phyloP scores from a whole-genome alignment of 2,888 invertebrate genomes.

The Cosmia trapezina region DNA sequence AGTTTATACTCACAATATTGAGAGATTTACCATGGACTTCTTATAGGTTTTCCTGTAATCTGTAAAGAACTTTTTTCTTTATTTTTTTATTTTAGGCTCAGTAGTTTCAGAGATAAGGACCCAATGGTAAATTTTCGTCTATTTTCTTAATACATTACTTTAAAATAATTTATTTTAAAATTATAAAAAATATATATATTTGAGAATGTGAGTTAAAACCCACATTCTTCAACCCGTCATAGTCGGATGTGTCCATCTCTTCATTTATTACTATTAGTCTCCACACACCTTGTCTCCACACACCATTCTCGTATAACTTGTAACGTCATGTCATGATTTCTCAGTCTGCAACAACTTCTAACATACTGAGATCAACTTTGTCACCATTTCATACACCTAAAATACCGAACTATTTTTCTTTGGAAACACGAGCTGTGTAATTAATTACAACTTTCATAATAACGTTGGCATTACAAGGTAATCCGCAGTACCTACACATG shows the following conservation, averaged over 20 bases:
- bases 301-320: neutral
- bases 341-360: neutral
- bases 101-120: no score
- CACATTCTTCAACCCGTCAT: no score
- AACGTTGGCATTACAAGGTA: constrained; percentile 37
- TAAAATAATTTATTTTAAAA: no score
- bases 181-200: no score
- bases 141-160: no score
- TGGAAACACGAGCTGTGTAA: constrained; percentile 20
- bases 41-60: no score
- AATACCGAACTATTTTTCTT: constrained; percentile 11
- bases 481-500: constrained; percentile 34
- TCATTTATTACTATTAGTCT: neutral
- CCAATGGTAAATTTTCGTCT: no score
- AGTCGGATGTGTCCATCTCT: neutral
- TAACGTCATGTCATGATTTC: neutral
- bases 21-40: no score
- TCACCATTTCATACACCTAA: neutral
- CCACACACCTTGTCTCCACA: neutral
- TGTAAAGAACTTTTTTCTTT: no score
- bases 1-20: no score
- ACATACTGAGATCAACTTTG: neutral
- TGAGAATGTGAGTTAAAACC: no score
- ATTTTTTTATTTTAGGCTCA: no score
- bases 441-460: constrained; percentile 48